Evolutionary conservation across 2,888 invertebrate species (phyloP).

Genomic region (Lordiphosa andalusiaca): DNA sequence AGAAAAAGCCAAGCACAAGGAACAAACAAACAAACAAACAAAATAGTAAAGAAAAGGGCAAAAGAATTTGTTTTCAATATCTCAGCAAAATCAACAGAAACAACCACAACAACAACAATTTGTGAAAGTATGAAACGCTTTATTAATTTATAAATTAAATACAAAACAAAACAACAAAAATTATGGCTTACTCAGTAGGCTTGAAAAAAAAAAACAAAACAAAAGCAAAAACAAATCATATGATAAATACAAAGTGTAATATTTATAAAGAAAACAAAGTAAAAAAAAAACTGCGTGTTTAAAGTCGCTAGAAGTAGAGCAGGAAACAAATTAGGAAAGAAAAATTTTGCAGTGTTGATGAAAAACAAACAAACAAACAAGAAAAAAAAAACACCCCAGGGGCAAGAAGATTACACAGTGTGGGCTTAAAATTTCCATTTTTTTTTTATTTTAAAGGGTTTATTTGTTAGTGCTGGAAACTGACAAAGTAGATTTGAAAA

Average conservation of each 20-base stretch:
- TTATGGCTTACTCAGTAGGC: constrained; percentile 64
- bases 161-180: constrained; percentile 42
- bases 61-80: constrained; percentile 44
- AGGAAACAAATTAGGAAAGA: not conserved
- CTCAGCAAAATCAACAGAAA: constrained; percentile 10
- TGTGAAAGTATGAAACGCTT: constrained; percentile 68
- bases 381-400: too few species aligned
- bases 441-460: too few species aligned
- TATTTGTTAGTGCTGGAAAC: too few species aligned
- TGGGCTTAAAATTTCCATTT: too few species aligned
- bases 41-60: constrained; percentile 24
- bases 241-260: constrained; percentile 24
- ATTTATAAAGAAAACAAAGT: constrained; percentile 22
- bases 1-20: constrained; percentile 17
- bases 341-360: too few species aligned
- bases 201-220: constrained; percentile 54
- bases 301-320: not conserved
- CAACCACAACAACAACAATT: constrained; percentile 27
- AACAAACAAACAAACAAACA: constrained; percentile 28
- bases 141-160: constrained; percentile 68
- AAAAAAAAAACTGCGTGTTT: constrained; percentile 15
- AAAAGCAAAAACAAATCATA: constrained; percentile 28
- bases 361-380: too few species aligned
- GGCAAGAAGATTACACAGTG: too few species aligned
- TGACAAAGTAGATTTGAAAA: too few species aligned